Conservation (phyloP, 2,113 vertebrate species). For the Semicossyphus pulcher region DNA sequence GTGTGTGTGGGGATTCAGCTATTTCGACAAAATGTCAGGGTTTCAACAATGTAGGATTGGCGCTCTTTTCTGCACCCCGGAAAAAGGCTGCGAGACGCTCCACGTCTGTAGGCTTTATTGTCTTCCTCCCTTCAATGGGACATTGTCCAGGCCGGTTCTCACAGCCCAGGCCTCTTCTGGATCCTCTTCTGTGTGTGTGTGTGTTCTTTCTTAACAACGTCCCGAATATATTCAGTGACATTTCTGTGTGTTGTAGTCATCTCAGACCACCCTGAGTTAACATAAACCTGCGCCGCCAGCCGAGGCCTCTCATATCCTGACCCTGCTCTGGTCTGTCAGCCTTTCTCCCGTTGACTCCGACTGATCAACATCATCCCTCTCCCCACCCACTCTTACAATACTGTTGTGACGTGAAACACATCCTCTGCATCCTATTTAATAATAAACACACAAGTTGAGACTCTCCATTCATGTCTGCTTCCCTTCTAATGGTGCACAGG, state of each 20-base stretch:
- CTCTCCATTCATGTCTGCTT: conserved; percentile 22
- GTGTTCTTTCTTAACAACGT: conserved; percentile 31
- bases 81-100: conserved; percentile 43
- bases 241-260: conserved; percentile 79
- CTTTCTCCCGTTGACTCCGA: conserved; percentile 7
- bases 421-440: conserved; percentile 28
- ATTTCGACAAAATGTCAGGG: conserved; percentile 70
- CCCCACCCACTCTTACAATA: conserved; percentile 17
- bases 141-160: conserved; percentile 74
- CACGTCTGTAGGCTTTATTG: conserved; percentile 68
- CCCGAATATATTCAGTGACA: conserved; percentile 73
- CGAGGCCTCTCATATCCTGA: conserved; percentile 54
- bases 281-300: conserved; percentile 70
- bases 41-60: conserved; percentile 41
- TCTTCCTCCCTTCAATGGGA: conserved; percentile 73
- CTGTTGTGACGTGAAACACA: conserved; percentile 31
- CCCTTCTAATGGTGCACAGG: conserved; percentile 36
- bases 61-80: conserved; percentile 29
- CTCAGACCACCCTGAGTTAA: conserved; percentile 79
- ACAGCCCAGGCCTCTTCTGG: conserved; percentile 50
- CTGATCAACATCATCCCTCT: conserved; percentile 18
- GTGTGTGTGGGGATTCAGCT: conserved; percentile 50
- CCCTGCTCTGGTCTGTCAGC: conserved; percentile 38
- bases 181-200: conserved; percentile 33
- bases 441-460: conserved; percentile 43